Evolutionary conservation across 64 coral and sea anemone species (phyloP), one percentile per base, ranked within the genome.

Genomic region (Hydrozoanthus tunicans): DNA sequence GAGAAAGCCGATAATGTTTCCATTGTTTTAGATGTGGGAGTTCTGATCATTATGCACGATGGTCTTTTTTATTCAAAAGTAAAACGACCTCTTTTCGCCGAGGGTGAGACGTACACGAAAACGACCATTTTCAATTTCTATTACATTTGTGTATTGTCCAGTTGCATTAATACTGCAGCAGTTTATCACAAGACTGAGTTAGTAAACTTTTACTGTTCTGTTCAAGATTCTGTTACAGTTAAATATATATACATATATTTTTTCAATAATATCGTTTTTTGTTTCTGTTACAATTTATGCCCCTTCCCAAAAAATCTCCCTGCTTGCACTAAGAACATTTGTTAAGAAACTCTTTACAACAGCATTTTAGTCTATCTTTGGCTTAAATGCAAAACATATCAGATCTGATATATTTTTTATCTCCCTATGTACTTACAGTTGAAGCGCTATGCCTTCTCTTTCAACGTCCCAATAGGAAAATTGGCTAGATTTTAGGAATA

Each of bases 111-210:
- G 2, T 43, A 43, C 20, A 20, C 20, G 20, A 70, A 64, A 64
- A 64, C 62, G 62, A 9, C 3, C 62, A 64, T 10, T 64, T 64
- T 64, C 62, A 64, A 64, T 64, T 70, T 70, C 5, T 70, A 68
- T 68, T 68, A 68, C 64, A 68, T 68, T 24, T 24, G 7, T 70
- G 15, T 70, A 70, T 24, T 70, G 67, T 24, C 67, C 67, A 14
- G 64, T 68, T 43, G 32, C 32, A 68, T 5, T 68, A 23, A 15
- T 70, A 23, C 0, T 70, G 15, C 67, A 70, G 67, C 13, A 70
- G 67, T 70, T 70, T 70, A 70, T 70, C 25, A 70, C 67, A 70
- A 70, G 67, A 70, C 67, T 5, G 67, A 70, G 67, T 70, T 70
- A 70, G 67, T 23, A 23, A 23, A 70, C 5, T 23, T 70, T 70